Percentiles rank a stretch among this genome's conserved stretches.
Conservation (phyloP, 2,797 vertebrate species). For the Pitangus sulphuratus region DNA sequence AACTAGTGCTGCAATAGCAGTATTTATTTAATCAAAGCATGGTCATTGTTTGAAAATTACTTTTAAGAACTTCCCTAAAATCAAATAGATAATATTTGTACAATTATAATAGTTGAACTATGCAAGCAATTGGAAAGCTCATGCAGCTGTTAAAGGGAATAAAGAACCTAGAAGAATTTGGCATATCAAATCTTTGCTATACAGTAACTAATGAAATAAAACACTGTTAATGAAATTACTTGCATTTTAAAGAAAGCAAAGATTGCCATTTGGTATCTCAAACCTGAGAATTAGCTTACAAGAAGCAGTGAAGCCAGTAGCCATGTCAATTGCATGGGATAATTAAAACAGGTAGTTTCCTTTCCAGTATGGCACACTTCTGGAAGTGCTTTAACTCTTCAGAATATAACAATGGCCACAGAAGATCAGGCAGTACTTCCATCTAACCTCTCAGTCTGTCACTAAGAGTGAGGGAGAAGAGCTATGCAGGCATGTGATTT, state of each 20-base stretch:
- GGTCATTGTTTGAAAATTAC: slow-evolving; percentile 72
- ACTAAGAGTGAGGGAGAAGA: background rate
- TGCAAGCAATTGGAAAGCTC: slow-evolving; percentile 46
- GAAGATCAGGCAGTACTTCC: background rate
- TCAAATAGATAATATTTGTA: slow-evolving; percentile 54
- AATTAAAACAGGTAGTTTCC: background rate
- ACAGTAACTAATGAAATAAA: slow-evolving; percentile 14
- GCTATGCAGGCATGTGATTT: background rate
- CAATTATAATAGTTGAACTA: slow-evolving; percentile 40
- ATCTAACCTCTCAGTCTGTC: background rate
- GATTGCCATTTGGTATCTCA: slow-evolving; percentile 8
- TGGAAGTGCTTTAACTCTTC: background rate
- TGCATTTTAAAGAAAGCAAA: slow-evolving; percentile 21
- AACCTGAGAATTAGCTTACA: background rate
- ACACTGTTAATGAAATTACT: background rate
- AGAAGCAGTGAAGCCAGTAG: background rate
- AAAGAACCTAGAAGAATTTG: background rate
- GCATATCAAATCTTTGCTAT: background rate
- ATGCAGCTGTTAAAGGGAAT: background rate
- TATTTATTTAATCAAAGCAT: slow-evolving; percentile 74
- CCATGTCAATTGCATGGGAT: background rate
- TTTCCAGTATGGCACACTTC: background rate
- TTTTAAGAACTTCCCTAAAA: slow-evolving; percentile 64
- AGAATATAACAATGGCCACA: background rate
- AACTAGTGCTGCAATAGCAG: slow-evolving; percentile 34